phyloP scores from a whole-genome alignment of 2,888 invertebrate species.

The Argynnis bischoffii region DNA sequence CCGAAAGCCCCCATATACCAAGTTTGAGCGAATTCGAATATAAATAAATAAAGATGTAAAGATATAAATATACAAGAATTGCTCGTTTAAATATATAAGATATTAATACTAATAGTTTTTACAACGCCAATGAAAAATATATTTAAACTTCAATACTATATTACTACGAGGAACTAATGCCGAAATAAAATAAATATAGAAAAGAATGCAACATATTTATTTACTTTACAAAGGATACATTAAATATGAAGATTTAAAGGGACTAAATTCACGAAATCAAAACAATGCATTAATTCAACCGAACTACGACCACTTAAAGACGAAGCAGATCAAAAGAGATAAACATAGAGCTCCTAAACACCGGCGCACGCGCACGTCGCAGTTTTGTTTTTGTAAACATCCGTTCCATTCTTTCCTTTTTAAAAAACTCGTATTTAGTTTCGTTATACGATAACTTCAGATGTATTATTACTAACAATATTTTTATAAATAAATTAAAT shows the following conservation, averaged over 20 bases:
- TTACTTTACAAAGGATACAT: not conserved
- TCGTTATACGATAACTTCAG: not conserved
- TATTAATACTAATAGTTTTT: too few relatives aligned
- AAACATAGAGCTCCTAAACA: conserved; percentile 17
- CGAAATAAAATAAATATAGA: too few relatives aligned
- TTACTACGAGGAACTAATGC: not conserved
- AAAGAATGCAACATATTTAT: too few relatives aligned
- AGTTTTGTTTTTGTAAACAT: conserved; percentile 32
- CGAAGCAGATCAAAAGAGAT: conserved; percentile 22
- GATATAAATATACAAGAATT: too few relatives aligned
- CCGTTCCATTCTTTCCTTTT: conserved; percentile 27
- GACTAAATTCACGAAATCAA: conserved; percentile 5
- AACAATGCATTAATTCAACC: not conserved
- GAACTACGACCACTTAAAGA: conserved; percentile 4
- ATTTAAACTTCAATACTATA: not conserved
- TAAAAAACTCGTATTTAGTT: conserved; percentile 1
- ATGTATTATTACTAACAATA: not conserved
- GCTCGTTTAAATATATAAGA: too few relatives aligned
- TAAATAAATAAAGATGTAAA: too few relatives aligned
- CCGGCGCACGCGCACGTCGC: conserved; percentile 14
- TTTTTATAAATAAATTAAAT: too few relatives aligned
- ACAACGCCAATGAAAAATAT: too few relatives aligned
- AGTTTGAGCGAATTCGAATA: too few relatives aligned
- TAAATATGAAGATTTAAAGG: conserved; percentile 5
- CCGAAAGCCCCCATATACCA: too few relatives aligned